Evolutionary conservation across 1,140 invertebrate genomes (phyloP).

Genomic region (Bathynomus jamesi): DNA sequence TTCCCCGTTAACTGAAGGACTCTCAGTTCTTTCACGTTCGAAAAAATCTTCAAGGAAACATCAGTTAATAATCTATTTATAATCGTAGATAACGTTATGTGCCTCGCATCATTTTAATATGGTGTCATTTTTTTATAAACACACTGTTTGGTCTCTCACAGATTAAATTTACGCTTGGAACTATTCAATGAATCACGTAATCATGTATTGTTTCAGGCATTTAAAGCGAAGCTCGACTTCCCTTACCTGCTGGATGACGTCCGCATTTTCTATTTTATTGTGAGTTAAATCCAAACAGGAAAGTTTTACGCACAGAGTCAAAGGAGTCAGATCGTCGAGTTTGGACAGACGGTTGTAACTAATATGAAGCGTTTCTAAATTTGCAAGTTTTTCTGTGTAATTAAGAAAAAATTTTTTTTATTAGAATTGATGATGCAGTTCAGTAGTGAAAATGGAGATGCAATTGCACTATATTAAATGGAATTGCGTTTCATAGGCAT

Average conservation of each 20-base stretch:
- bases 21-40: conserved; percentile 29
- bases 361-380: conserved; percentile 72
- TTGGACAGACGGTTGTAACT: conserved; percentile 70
- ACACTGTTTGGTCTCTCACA: neutral
- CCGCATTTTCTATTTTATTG: conserved; percentile 67
- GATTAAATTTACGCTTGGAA: neutral
- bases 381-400: conserved; percentile 48
- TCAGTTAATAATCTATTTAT: neutral
- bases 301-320: conserved; percentile 60
- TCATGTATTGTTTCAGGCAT: neutral
- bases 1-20: conserved; percentile 74
- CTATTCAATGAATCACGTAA: neutral
- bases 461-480: no score
- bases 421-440: no score
- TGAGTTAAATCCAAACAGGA: conserved; percentile 79
- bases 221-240: conserved; percentile 60
- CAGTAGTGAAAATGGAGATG: no score
- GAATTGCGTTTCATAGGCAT: no score
- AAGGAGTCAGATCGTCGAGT: conserved; percentile 61
- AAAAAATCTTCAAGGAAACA: conserved; percentile 12
- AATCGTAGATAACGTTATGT: no score
- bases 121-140: neutral
- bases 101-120: no score
- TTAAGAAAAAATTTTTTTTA: no score
- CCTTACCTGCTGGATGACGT: conserved; percentile 49